Evolutionary conservation across 2,888 invertebrate genomes (phyloP).

Genomic region (Andrena haemorrhoa): DNA sequence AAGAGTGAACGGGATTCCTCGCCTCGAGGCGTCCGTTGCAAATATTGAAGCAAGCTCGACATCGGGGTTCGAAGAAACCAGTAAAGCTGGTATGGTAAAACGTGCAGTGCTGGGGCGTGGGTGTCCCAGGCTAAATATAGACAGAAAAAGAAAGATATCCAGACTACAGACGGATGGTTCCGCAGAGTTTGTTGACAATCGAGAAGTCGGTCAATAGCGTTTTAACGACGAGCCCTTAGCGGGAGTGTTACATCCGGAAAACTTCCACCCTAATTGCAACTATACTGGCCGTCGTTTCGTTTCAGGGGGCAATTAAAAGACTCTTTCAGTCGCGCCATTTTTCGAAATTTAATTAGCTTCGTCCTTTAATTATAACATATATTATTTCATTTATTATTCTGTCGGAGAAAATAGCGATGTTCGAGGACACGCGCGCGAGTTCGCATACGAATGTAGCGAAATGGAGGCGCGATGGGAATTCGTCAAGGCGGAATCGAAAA

Average conservation of each 20-base stretch:
- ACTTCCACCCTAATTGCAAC: neutral
- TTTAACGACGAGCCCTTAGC: neutral
- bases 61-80: slow-evolving; percentile 19
- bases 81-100: neutral
- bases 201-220: slow-evolving; percentile 17
- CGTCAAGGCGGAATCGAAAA: neutral
- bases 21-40: slow-evolving; percentile 1
- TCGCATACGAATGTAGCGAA: neutral
- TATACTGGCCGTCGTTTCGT: slow-evolving; percentile 17
- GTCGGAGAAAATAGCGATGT: no score
- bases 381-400: neutral
- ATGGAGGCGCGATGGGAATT: no score
- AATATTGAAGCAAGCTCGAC: slow-evolving; percentile 22
- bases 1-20: neutral
- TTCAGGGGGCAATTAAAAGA: neutral
- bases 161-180: slow-evolving; percentile 5
- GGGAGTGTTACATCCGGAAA: neutral
- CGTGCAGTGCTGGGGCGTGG: neutral
- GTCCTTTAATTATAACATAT: neutral
- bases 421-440: no score
- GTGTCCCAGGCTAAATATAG: slow-evolving; percentile 12
- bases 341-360: slow-evolving; percentile 12
- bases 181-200: slow-evolving; percentile 14
- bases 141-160: neutral
- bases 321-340: neutral